Evolutionary conservation across 1,140 invertebrate species (phyloP), one percentile per base, ranked within the genome.

Genomic region (Scaptomyza hsui): DNA sequence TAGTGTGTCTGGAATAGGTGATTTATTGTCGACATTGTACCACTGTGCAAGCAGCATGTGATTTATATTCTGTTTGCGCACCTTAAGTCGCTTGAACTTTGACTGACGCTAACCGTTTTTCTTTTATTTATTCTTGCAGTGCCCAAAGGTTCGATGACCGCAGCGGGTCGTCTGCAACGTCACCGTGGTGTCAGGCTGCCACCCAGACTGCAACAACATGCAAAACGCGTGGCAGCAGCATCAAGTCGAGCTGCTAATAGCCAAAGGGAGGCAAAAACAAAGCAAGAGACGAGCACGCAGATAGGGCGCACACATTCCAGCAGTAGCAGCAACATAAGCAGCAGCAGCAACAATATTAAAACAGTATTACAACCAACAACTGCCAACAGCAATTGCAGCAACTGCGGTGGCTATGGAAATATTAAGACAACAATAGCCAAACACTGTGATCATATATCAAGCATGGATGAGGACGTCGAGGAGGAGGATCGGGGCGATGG

Each of bases 341-440:
- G 15, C 37, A 60, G 75, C 70, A 64, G 48, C 4, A 67, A 26
- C 55, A 69, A 65, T 42, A 85, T 80, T 18, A 79, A 79, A 72
- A 71, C 77, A 85, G 81, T 85, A 85, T 85, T 85, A 85, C 81
- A 85, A 51, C 81, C 80, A 4, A 69, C 68, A 9, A 72, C 47
- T 51, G 62, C 68, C 24, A 74, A 76, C 48, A 65, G 32, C 21
- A 72, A 68, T 21, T 51, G 42, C 44, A 53, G 37, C 32, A 44
- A 26, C 29, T 53, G 12, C 35, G n/a, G 32, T 37, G 13, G 16
- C 18, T 37, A 9, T 26, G 35, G 12, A 15, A 48, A 35, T 32
- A 60, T 39, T 37, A 56, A 62, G 42, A 65, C 39, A 56, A 5
- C 32, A 18, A 53, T 29, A 32, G 45, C 53, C 48, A 83, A 79